Evolutionary conservation across 2,888 invertebrate genomes (phyloP), one percentile per base, ranked within the genome.

Genomic region (Charanyca ferruginea): DNA sequence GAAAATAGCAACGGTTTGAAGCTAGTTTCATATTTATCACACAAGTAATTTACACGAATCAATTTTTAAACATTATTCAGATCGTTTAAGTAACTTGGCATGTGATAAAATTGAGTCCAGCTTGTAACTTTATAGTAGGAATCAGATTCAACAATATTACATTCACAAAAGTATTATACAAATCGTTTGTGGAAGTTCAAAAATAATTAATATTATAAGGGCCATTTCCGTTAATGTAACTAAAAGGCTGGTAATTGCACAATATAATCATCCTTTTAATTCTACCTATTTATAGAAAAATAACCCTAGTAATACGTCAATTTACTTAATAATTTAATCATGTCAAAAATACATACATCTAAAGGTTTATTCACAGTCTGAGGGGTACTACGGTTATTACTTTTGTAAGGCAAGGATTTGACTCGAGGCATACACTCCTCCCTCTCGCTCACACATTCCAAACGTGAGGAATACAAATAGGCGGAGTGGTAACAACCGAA

Each of bases 401-500:
- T 61, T 65, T 72, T 69, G 54, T 80, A 86, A 85, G 86, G 85
- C 85, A 85, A 85, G 82, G 68, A 62, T 54, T 67, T 44, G 62
- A 65, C 48, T 58, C 60, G 49, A 63, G 54, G 60, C 60, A 64
- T 65, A 42, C 61, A 65, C 73, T 64, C 64, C 61, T 62, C 59
- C 65, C 23, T 51, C 28, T 61, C 48, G 35, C 61, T 73, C 73
- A 81, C 73, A 76, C 77, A 83, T 75, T 78, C 66, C 71, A 79
- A 77, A 85, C 66, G 82, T 47, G 52, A 66, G 59, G 35, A 22
- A 51, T 61, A 62, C 51, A 58, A 78, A 85, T 91, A 94, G 93
- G 93, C 94, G 93, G 93, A 93, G 90, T 87, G 87, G 83, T 81
- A 87, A 89, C 76, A 86, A 89, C 83, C 72, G 81, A 86, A 85